Evolutionary conservation across 2,888 invertebrate species (phyloP).

Genomic region (Beris morrisii): DNA sequence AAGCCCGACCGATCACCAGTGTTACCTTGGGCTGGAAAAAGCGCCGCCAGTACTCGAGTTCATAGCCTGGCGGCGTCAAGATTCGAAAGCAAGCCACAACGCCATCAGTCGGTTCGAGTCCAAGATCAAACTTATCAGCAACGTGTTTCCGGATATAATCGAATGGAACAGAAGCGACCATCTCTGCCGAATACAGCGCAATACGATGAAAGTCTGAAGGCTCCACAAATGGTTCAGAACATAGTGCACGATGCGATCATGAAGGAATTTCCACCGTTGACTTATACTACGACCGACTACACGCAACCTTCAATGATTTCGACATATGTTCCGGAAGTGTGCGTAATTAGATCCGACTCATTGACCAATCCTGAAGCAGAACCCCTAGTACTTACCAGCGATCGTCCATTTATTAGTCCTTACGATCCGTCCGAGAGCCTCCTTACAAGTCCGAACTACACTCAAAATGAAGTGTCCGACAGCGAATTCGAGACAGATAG

Average conservation of each 20-base stretch:
- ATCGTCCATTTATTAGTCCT: slow-evolving; percentile 48
- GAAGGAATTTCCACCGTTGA: slow-evolving; percentile 38
- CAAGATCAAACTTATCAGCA: slow-evolving; percentile 45
- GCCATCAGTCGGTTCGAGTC: slow-evolving; percentile 50
- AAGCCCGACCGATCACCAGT: slow-evolving; percentile 45
- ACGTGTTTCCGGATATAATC: slow-evolving; percentile 22
- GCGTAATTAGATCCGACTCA: slow-evolving; percentile 43
- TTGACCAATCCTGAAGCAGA: slow-evolving; percentile 52
- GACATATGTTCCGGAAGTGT: slow-evolving; percentile 57
- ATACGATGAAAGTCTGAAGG: slow-evolving; percentile 6
- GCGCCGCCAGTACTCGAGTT: slow-evolving; percentile 58
- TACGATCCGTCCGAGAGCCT: slow-evolving; percentile 41
- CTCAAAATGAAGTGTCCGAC: slow-evolving; percentile 47
- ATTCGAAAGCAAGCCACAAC: slow-evolving; percentile 58
- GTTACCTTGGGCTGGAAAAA: slow-evolving; percentile 58
- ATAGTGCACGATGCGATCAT: slow-evolving; percentile 28
- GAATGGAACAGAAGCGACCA: slow-evolving; percentile 45
- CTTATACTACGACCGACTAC: slow-evolving; percentile 60
- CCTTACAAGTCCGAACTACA: slow-evolving; percentile 32
- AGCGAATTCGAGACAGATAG: slow-evolving; percentile 54
- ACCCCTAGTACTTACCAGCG: slow-evolving; percentile 51
- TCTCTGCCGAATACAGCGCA: slow-evolving; percentile 49
- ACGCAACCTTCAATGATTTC: slow-evolving; percentile 54
- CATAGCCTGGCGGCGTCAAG: slow-evolving; percentile 60
- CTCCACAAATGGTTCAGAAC: slow-evolving; percentile 49